Evolutionary conservation across 2,888 invertebrate species (phyloP), one percentile per base, ranked within the genome.

Genomic region (Platycnemis pennipes): DNA sequence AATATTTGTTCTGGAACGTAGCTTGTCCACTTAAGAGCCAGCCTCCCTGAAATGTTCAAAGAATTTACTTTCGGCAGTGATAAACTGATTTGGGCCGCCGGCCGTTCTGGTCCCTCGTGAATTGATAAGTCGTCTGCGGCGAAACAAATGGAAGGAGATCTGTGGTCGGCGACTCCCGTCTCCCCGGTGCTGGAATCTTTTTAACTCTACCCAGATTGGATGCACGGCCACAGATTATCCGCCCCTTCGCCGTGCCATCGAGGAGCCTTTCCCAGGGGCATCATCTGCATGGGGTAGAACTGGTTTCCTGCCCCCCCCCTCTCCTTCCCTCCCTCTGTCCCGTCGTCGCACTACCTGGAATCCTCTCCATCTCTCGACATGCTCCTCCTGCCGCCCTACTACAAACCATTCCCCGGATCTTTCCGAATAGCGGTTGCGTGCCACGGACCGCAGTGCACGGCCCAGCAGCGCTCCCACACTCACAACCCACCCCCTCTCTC

Each of bases 201-300:
- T 37, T 77, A 37, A 77, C 31, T 37, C 16, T 16, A 8, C 77
- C 77, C 77, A 77, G 77, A 77, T 77, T 77, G 77, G 77, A 77
- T 37, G 37, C 11, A 13, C 77, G 77, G 77, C 77, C 77, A 37
- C 77, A 31, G 37, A 26, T 63, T 63, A 63, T 63, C 63, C 63
- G 19, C 42, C 44, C 86, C 22, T 13, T 86, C 86, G 44, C 63
- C 63, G 42, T 44, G 22, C 86, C 44, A 46, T 87, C 87, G 87
- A 42, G 87, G 46, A 42, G 26, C 87, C 19, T 44, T 87, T 46
- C 46, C 87, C 26, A 45, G 45, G 87, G 46, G 45, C 87, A 87
- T 87, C 87, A 87, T 87, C 87, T 87, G 87, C 87, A 87, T 87
- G 87, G 45, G 87, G 87, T 46, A 87, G 87, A 87, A 87, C 87